These are phyloP conservation scores for Reticulitermes lucifugus DNA, from an alignment of 2,888 invertebrate species.

Conservation along the genomic window DNA sequence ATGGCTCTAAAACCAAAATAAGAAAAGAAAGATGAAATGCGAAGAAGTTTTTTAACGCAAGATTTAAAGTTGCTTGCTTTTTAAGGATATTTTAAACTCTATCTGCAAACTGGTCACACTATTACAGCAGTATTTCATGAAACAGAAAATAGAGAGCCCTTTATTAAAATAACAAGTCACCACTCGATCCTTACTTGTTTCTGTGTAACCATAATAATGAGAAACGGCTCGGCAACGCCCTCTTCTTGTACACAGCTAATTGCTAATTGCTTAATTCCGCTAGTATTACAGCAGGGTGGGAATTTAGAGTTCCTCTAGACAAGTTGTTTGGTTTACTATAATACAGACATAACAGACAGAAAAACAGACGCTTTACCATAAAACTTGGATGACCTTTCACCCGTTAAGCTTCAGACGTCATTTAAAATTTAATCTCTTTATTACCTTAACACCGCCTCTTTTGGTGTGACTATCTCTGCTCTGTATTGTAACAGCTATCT, in stretches of 20 bases:
- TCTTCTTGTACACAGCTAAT: neutral
- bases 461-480: too few relatives aligned
- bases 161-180: constrained; percentile 14
- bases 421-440: too few relatives aligned
- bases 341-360: too few relatives aligned
- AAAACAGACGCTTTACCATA: too few relatives aligned
- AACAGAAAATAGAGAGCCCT: neutral
- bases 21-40: too few relatives aligned
- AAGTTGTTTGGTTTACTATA: neutral
- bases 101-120: neutral
- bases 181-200: constrained; percentile 5
- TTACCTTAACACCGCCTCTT: too few relatives aligned
- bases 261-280: neutral
- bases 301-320: neutral
- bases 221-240: neutral
- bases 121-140: neutral
- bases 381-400: too few relatives aligned
- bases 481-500: too few relatives aligned
- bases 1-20: too few relatives aligned
- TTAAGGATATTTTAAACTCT: neutral
- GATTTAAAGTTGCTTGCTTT: neutral
- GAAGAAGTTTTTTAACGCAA: neutral
- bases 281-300: neutral
- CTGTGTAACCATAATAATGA: constrained; percentile 4
- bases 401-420: too few relatives aligned